These are phyloP conservation scores for Crocidura indochinensis DNA, from an alignment of 2,797 vertebrate genomes.

Conservation along the genomic window DNA sequence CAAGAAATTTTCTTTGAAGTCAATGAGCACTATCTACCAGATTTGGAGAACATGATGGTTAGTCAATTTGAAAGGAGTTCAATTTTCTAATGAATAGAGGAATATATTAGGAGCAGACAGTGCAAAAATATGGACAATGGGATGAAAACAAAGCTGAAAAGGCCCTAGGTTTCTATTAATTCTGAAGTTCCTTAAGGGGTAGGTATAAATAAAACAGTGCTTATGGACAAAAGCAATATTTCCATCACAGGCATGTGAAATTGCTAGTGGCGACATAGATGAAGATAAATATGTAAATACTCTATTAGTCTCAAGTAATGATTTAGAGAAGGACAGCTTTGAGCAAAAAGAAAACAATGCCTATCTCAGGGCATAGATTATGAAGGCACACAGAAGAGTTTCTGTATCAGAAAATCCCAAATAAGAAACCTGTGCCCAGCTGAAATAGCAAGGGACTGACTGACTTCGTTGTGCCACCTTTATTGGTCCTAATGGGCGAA, in stretches of 20 bases:
- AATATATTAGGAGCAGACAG: conserved; percentile 50
- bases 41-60: conserved; percentile 30
- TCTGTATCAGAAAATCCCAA: neutral
- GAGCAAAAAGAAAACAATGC: neutral
- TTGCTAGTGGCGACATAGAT: conserved; percentile 22
- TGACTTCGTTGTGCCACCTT: neutral
- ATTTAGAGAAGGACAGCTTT: neutral
- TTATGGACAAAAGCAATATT: conserved; percentile 56
- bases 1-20: conserved; percentile 68
- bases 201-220: conserved; percentile 67
- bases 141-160: conserved; percentile 38
- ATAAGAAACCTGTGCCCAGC: neutral
- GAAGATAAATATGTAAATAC: neutral
- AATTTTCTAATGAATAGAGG: conserved; percentile 49
- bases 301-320: conserved; percentile 32
- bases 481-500: conserved; percentile 26
- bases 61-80: conserved; percentile 52
- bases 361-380: neutral
- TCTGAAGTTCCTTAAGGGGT: conserved; percentile 2
- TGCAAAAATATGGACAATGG: conserved; percentile 34
- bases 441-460: neutral
- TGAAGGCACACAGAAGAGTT: conserved; percentile 31
- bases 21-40: neutral
- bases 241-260: conserved; percentile 39
- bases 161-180: conserved; percentile 50